phyloP scores from a whole-genome alignment of 1,140 invertebrate genomes.

The Reticulitermes speratus region DNA sequence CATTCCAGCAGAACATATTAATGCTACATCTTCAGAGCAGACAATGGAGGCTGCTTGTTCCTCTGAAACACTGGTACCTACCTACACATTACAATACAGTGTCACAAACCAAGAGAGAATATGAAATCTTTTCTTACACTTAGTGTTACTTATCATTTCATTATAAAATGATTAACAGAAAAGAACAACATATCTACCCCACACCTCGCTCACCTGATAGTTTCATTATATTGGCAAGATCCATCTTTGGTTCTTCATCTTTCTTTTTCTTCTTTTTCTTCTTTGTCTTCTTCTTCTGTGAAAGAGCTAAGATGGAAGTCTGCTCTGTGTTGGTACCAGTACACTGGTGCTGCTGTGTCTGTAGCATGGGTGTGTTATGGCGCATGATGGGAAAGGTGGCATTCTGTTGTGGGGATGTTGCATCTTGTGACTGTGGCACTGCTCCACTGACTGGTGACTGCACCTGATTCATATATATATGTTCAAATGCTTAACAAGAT shows the following conservation, averaged over 20 bases:
- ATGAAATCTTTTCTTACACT: too few relatives aligned
- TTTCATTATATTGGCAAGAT: conserved; percentile 59
- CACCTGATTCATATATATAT: not conserved
- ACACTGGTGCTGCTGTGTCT: not conserved
- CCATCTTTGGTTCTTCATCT: conserved; percentile 54
- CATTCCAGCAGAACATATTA: too few relatives aligned
- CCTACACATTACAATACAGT: too few relatives aligned
- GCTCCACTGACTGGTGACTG: not conserved
- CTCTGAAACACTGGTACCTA: too few relatives aligned
- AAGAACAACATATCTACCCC: too few relatives aligned
- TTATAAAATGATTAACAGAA: too few relatives aligned
- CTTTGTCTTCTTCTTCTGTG: conserved; percentile 51
- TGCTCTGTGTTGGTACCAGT: conserved; percentile 17
- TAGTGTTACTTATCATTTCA: too few relatives aligned
- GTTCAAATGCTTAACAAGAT: not conserved
- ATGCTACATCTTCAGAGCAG: too few relatives aligned
- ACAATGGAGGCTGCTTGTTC: too few relatives aligned
- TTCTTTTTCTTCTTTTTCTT: conserved; percentile 56
- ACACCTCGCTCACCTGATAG: conserved; percentile 47
- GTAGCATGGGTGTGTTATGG: not conserved
- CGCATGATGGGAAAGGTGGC: not conserved
- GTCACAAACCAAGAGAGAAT: too few relatives aligned
- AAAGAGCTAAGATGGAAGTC: conserved; percentile 40
- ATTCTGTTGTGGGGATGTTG: not conserved
- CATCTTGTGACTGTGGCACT: not conserved